Percentiles rank a stretch among this genome's conserved stretches.
Evolutionary conservation across 2,888 invertebrate genomes (phyloP).

Genomic region (Timema cristinae): DNA sequence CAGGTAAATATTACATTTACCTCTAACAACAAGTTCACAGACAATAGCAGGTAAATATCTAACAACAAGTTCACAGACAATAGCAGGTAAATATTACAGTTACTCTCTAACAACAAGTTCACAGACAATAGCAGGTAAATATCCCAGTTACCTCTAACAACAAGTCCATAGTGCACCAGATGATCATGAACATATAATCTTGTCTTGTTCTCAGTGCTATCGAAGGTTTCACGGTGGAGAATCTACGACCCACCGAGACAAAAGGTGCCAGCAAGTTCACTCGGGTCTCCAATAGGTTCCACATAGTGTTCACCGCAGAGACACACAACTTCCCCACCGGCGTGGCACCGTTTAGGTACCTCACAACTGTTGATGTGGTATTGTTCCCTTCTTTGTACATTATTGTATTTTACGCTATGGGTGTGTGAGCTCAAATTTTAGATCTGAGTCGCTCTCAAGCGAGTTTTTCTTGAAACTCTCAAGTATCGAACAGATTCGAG

Average conservation of each 20-base stretch:
- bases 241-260: constrained; percentile 65
- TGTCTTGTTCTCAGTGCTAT: constrained; percentile 66
- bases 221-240: constrained; percentile 68
- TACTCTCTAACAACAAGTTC: constrained; percentile 96
- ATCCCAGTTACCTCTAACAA: background rate
- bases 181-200: background rate
- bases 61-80: constrained; percentile 93
- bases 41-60: too few relatives aligned
- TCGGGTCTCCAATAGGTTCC: constrained; percentile 58
- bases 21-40: too few relatives aligned
- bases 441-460: too few relatives aligned
- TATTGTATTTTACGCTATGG: too few relatives aligned
- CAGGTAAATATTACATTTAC: too few relatives aligned
- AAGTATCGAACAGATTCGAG: too few relatives aligned
- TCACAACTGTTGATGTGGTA: too few relatives aligned
- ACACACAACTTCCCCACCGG: constrained; percentile 99
- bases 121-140: constrained; percentile 89
- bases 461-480: too few relatives aligned
- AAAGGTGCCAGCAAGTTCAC: constrained; percentile 58
- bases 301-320: constrained; percentile 96
- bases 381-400: too few relatives aligned
- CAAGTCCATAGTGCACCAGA: background rate
- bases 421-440: too few relatives aligned
- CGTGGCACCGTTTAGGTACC: constrained; percentile 81
- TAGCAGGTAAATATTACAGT: constrained; percentile 64